These are phyloP conservation scores for Myiozetetes cayanensis DNA, from an alignment of 2,113 vertebrate genomes.

Conservation along the genomic window DNA sequence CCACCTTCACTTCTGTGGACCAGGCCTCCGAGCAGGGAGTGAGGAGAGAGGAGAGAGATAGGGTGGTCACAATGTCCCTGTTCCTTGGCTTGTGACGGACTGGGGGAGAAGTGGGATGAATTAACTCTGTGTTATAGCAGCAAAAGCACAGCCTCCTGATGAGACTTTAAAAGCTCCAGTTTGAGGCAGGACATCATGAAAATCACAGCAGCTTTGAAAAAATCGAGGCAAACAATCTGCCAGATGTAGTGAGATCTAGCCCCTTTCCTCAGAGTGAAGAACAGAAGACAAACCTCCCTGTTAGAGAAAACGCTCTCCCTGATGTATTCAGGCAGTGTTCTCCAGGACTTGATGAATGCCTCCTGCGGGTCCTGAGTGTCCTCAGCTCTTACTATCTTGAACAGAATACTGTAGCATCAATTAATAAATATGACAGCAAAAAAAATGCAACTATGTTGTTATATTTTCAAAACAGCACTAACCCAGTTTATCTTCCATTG, in stretches of 20 bases:
- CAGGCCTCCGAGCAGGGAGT: not conserved
- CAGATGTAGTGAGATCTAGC: not conserved
- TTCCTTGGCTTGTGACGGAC: not conserved
- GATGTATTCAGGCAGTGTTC: fast-evolving
- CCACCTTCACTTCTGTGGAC: not conserved
- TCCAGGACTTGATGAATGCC: not conserved
- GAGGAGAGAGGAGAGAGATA: not conserved
- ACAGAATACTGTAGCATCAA: not conserved
- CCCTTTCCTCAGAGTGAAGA: not conserved
- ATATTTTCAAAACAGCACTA: not conserved
- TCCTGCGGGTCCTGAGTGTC: not conserved
- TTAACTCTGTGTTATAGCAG: fast-evolving
- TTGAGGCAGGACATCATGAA: not conserved
- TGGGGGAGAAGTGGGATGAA: not conserved
- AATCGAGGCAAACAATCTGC: fast-evolving
- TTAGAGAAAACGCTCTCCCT: not conserved
- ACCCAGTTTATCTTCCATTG: not conserved
- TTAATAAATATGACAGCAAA: not conserved
- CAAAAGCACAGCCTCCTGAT: fast-evolving
- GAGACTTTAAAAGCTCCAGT: not conserved
- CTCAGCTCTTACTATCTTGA: not conserved
- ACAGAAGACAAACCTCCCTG: not conserved
- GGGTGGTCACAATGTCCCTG: not conserved
- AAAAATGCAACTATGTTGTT: not conserved
- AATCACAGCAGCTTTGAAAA: not conserved